These are phyloP conservation scores for Hemibates koningsi DNA, from an alignment of 2,113 vertebrate genomes.

Conservation along the genomic window DNA sequence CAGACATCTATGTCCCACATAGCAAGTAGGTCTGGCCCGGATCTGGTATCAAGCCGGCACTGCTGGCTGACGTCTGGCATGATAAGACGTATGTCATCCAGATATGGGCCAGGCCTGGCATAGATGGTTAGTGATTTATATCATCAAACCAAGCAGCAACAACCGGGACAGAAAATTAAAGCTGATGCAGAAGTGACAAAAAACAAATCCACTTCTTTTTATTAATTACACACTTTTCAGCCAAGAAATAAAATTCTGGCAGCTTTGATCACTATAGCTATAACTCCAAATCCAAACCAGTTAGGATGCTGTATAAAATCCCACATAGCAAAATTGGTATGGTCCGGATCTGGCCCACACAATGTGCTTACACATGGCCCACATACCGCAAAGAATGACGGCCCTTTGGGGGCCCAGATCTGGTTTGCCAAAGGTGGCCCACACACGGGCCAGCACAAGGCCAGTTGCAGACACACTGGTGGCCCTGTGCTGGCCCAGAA, in stretches of 20 bases:
- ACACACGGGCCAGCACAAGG: no score
- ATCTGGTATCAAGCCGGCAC: neutral
- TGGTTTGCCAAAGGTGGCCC: neutral
- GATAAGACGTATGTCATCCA: fast-evolving
- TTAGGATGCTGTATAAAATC: no score
- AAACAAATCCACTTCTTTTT: no score
- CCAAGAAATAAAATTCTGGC: no score
- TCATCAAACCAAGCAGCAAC: no score
- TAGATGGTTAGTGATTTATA: neutral
- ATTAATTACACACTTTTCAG: no score
- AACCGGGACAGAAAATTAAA: no score
- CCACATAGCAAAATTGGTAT: no score
- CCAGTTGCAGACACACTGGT: no score
- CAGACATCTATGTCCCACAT: neutral
- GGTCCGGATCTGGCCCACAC: neutral
- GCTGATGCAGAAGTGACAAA: no score
- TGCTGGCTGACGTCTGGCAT: neutral
- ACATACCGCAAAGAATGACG: fast-evolving
- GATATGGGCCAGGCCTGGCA: neutral
- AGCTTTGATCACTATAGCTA: no score
- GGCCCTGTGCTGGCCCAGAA: neutral
- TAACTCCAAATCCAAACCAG: no score
- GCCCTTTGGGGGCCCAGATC: neutral
- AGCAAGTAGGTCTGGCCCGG: neutral
- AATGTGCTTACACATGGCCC: neutral